Evolutionary conservation across 1,140 invertebrate genomes (phyloP).

Genomic region (Leptonema lineaticorne): DNA sequence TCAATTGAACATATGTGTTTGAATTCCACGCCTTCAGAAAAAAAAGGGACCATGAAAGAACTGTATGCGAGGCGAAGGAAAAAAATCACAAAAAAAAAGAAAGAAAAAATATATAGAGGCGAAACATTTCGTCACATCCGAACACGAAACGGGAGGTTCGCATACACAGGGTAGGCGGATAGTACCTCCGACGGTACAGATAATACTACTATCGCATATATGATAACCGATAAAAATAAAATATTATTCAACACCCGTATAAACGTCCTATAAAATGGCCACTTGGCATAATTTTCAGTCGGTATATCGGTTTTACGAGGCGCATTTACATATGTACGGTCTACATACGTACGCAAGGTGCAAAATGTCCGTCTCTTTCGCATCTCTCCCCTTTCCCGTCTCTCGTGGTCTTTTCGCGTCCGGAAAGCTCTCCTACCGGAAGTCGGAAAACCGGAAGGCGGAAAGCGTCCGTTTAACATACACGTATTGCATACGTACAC

Average conservation of each 20-base stretch:
- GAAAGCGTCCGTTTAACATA: conserved; percentile 7
- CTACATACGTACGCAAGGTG: conserved; percentile 15
- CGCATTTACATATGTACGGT: conserved; percentile 39
- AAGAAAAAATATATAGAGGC: neutral
- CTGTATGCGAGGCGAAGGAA: neutral
- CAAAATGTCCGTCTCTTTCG: conserved; percentile 16
- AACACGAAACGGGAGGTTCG: too few species aligned
- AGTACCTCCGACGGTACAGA: conserved; percentile 25
- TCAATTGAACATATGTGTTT: neutral
- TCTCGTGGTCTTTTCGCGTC: conserved; percentile 13
- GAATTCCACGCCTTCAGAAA: neutral
- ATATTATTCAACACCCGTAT: conserved; percentile 55
- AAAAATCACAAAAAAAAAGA: neutral
- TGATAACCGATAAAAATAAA: conserved; percentile 51
- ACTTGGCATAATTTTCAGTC: conserved; percentile 55
- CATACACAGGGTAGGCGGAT: too few species aligned
- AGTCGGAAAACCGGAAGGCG: conserved; percentile 1
- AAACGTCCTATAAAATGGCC: conserved; percentile 51
- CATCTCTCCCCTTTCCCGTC: conserved; percentile 5
- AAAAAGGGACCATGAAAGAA: neutral
- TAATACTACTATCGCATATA: conserved; percentile 42
- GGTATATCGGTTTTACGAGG: conserved; percentile 41
- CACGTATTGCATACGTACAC: neutral
- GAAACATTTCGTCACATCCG: conserved; percentile 15
- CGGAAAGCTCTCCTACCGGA: neutral